These are phyloP conservation scores for Eupithecia inturbata DNA, from an alignment of 2,888 invertebrate genomes.

Conservation along the genomic window DNA sequence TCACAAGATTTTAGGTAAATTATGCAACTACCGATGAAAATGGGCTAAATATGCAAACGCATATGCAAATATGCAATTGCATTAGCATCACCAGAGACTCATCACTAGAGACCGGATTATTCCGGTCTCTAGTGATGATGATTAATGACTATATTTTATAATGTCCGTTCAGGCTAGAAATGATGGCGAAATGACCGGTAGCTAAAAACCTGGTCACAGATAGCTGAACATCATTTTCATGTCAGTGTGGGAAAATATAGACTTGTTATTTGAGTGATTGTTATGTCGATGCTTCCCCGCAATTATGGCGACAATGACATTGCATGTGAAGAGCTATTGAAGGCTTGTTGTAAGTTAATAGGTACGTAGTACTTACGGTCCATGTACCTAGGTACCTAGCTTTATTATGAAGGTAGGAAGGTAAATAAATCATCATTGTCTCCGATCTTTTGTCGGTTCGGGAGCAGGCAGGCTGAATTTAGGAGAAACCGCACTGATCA, in stretches of 20 bases:
- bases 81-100: no score
- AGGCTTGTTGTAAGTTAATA: constrained; percentile 23
- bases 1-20: no score
- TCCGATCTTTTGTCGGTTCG: background rate
- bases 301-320: constrained; percentile 59
- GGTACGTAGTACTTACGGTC: background rate
- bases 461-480: no score
- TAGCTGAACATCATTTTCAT: constrained; percentile 20
- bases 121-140: no score
- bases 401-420: background rate
- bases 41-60: no score
- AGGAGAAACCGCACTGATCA: no score
- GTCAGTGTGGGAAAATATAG: constrained; percentile 29
- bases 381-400: background rate
- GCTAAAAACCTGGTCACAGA: constrained; percentile 19
- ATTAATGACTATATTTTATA: background rate
- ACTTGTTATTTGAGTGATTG: constrained; percentile 62
- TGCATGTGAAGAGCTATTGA: constrained; percentile 42
- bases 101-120: no score
- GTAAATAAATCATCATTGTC: background rate
- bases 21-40: no score
- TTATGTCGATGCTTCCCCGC: constrained; percentile 46
- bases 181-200: background rate
- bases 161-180: background rate
- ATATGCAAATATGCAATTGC: no score